A percentile compares a stretch with the other conserved stretches of the same genome.
These are phyloP conservation scores for Scopus umbretta DNA, from an alignment of 2,113 vertebrate genomes.

Conservation along the genomic window DNA sequence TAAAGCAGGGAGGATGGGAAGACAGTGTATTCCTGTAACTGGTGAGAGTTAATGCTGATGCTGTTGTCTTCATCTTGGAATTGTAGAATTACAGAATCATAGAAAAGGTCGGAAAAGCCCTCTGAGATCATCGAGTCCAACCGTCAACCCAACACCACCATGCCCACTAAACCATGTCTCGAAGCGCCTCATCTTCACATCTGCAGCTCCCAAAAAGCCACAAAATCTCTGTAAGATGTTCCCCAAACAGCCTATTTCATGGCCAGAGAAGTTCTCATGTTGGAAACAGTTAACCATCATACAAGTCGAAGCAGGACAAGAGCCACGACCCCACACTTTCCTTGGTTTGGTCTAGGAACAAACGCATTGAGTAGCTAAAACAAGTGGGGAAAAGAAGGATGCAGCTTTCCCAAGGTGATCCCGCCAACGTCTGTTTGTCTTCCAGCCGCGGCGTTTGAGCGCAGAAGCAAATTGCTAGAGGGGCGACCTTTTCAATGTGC, in stretches of 20 bases:
- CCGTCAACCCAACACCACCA: too few species aligned
- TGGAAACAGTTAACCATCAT: fast-evolving
- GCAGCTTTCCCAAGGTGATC: not conserved
- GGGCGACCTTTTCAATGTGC: not conserved
- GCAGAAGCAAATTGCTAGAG: not conserved
- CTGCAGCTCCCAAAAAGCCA: not conserved
- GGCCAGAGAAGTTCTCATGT: too few species aligned
- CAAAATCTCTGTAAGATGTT: not conserved
- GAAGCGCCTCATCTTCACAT: not conserved
- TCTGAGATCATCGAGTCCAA: too few species aligned
- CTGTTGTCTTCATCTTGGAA: not conserved
- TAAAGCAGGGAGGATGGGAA: not conserved
- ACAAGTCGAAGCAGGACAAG: not conserved
- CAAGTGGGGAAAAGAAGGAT: not conserved
- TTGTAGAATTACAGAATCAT: too few species aligned
- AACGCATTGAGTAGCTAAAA: fast-evolving
- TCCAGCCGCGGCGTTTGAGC: fast-evolving
- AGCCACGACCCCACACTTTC: fast-evolving
- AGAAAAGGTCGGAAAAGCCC: too few species aligned
- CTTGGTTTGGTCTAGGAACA: fast-evolving
- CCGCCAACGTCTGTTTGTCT: not conserved
- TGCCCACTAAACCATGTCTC: too few species aligned
- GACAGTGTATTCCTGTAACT: not conserved
- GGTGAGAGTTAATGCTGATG: not conserved
- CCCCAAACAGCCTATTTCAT: not conserved